These are phyloP conservation scores for Argya squamiceps DNA, from an alignment of 2,797 vertebrate genomes.

Conservation along the genomic window DNA sequence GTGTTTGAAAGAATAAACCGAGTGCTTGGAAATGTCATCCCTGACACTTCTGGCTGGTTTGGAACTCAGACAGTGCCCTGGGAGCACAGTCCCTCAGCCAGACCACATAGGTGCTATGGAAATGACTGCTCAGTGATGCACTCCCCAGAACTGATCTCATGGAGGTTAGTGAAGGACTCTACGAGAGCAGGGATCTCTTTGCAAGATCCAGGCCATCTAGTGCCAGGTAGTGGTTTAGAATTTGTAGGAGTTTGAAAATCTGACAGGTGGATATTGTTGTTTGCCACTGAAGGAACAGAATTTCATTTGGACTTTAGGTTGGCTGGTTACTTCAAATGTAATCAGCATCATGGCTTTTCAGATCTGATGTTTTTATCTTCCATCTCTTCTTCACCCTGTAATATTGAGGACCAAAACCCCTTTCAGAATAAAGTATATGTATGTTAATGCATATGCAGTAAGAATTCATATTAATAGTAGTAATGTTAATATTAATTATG, in stretches of 20 bases:
- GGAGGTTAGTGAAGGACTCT: not conserved
- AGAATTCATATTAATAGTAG: not conserved
- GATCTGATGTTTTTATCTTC: not conserved
- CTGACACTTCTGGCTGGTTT: not conserved
- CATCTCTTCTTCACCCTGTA: not conserved
- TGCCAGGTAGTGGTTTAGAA: not conserved
- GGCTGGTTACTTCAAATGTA: not conserved
- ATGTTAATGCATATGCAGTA: not conserved
- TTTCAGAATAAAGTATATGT: not conserved
- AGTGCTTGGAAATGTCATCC: not conserved
- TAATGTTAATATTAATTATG: not conserved
- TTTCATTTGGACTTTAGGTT: not conserved
- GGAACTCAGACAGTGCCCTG: not conserved
- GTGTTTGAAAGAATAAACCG: not conserved
- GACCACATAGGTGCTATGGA: not conserved
- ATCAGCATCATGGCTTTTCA: not conserved
- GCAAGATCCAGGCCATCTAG: rapidly evolving
- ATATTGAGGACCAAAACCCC: not conserved
- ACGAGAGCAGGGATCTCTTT: not conserved
- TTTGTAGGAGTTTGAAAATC: not conserved
- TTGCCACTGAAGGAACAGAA: not conserved
- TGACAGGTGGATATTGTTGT: not conserved
- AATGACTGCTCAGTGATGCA: not conserved
- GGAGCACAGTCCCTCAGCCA: not conserved
- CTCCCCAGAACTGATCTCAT: not conserved